Percentiles rank a stretch among this genome's conserved stretches.
These are phyloP conservation scores for Oxyruncus cristatus DNA, from an alignment of 2,113 vertebrate genomes.

Conservation along the genomic window DNA sequence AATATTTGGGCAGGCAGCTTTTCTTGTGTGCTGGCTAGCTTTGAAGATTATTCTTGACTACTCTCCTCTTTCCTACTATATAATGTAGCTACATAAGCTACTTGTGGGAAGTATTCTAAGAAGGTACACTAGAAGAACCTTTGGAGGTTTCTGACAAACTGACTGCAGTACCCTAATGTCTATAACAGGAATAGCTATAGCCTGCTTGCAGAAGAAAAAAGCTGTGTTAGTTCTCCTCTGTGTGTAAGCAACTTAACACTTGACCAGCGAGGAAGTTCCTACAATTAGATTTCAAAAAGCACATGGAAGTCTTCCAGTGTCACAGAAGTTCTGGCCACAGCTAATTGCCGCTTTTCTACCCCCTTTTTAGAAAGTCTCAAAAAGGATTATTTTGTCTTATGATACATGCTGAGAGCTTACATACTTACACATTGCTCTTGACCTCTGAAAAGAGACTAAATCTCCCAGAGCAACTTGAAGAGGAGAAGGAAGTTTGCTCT, in stretches of 20 bases:
- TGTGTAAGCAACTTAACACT: background rate
- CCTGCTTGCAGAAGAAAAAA: background rate
- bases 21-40: background rate
- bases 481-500: background rate
- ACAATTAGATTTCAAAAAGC: background rate
- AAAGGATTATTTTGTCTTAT: background rate
- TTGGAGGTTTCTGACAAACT: background rate
- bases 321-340: background rate
- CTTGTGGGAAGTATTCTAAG: background rate
- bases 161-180: background rate
- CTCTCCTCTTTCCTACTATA: background rate
- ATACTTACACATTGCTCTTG: background rate
- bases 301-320: background rate
- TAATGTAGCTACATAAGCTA: background rate
- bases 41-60: background rate
- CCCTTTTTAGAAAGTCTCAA: background rate
- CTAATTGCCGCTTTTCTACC: background rate
- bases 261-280: background rate
- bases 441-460: background rate
- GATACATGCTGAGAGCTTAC: accelerated
- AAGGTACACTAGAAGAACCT: background rate
- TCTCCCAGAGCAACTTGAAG: background rate
- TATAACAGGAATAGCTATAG: background rate
- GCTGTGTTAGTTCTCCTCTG: background rate
- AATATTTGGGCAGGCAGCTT: background rate